phyloP scores from a whole-genome alignment of 2,888 invertebrate species.

The Schrankia costaestrigalis region DNA sequence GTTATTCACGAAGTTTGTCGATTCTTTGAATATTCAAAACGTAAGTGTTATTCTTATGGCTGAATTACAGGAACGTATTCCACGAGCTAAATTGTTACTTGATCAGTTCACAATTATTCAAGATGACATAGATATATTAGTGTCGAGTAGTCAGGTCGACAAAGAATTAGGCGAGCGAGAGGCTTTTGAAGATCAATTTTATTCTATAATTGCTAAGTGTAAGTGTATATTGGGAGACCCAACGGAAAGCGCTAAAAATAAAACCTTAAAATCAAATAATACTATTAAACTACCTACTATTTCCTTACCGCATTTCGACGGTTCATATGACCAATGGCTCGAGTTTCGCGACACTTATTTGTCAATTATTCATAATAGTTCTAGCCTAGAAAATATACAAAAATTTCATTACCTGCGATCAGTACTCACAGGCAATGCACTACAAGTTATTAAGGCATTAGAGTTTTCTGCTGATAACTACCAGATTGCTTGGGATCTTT shows the following conservation, averaged over 20 bases:
- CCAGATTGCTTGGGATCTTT: not conserved
- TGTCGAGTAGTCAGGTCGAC: constrained; percentile 1
- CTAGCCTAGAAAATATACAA: too few species aligned
- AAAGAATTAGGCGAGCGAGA: constrained; percentile 4
- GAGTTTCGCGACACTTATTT: too few species aligned
- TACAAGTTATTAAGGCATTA: not conserved
- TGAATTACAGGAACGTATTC: constrained; percentile 2
- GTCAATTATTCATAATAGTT: too few species aligned
- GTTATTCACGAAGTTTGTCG: not conserved
- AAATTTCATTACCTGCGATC: not conserved
- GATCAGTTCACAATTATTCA: not conserved
- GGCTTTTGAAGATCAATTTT: constrained; percentile 4
- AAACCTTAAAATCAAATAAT: too few species aligned
- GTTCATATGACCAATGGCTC: too few species aligned
- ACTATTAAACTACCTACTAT: not conserved
- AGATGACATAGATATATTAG: not conserved
- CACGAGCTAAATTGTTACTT: not conserved
- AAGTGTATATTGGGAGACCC: constrained; percentile 1
- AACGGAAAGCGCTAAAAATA: not conserved
- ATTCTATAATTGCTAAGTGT: constrained; percentile 7
- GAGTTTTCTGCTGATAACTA: not conserved
- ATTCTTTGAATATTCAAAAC: not conserved
- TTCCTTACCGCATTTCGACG: too few species aligned
- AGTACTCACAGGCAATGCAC: not conserved
- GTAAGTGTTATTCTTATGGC: constrained; percentile 1